phyloP scores from a whole-genome alignment of 1,140 invertebrate species.

The Caenorhabditis latens region DNA sequence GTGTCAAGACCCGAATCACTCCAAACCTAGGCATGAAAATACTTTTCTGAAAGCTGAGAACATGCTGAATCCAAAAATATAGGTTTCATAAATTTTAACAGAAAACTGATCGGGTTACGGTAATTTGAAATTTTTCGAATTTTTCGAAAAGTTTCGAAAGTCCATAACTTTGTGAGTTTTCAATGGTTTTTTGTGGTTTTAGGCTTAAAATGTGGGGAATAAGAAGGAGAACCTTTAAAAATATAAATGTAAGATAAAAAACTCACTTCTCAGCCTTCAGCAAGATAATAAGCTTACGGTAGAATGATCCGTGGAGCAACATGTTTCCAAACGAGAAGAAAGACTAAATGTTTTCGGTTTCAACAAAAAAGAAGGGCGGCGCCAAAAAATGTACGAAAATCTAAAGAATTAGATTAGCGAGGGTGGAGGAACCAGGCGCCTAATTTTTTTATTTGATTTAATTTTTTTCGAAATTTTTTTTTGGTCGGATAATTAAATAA shows the following conservation, averaged over 20 bases:
- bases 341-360: not conserved
- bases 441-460: not conserved
- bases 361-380: not conserved
- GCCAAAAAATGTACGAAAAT: constrained; percentile 3
- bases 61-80: not conserved
- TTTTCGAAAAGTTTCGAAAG: no score
- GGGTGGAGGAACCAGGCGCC: constrained; percentile 28
- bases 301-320: constrained; percentile 47
- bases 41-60: not conserved
- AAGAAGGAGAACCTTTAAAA: no score
- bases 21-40: not conserved
- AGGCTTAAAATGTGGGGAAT: no score
- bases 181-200: no score
- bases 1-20: not conserved
- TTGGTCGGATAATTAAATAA: not conserved
- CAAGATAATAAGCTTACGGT: constrained; percentile 24
- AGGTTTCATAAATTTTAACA: no score
- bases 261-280: constrained; percentile 46
- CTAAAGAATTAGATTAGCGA: not conserved
- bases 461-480: not conserved
- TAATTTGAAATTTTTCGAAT: no score
- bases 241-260: not conserved
- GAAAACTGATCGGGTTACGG: no score
- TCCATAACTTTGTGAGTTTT: no score
- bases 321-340: not conserved